These are phyloP conservation scores for Acleris laterana DNA, from an alignment of 2,888 invertebrate species.

Conservation along the genomic window DNA sequence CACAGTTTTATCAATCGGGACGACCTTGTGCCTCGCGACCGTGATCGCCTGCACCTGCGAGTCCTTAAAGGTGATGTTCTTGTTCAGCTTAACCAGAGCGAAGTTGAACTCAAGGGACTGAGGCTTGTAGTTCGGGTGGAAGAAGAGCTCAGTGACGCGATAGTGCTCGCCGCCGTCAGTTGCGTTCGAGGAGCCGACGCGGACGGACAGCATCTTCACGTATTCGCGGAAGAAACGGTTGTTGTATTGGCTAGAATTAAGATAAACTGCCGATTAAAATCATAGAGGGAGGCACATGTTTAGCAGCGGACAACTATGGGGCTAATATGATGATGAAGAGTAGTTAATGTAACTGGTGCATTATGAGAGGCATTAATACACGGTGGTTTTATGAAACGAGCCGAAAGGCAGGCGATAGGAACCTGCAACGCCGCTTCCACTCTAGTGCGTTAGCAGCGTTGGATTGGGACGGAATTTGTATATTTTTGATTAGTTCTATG, in stretches of 20 bases:
- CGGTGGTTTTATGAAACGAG: too few relatives aligned
- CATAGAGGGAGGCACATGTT: too few relatives aligned
- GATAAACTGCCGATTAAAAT: neutral
- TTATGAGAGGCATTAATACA: too few relatives aligned
- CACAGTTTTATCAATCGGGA: conserved; percentile 62
- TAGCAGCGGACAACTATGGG: too few relatives aligned
- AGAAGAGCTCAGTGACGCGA: conserved; percentile 67
- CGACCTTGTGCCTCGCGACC: conserved; percentile 49
- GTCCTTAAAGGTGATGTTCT: conserved; percentile 57
- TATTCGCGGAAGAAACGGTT: conserved; percentile 78
- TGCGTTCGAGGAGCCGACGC: conserved; percentile 72
- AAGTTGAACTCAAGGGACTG: conserved; percentile 70
- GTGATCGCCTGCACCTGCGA: conserved; percentile 48
- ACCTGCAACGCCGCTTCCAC: too few relatives aligned
- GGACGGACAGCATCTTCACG: conserved; percentile 71
- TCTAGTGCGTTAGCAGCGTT: too few relatives aligned
- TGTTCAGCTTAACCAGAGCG: conserved; percentile 64
- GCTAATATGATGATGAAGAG: too few relatives aligned
- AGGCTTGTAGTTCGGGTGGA: conserved; percentile 79
- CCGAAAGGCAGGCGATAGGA: too few relatives aligned
- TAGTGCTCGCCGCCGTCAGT: conserved; percentile 66
- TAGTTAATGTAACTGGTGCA: too few relatives aligned
- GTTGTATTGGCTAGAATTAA: conserved; percentile 68
- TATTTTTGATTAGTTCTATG: too few relatives aligned
- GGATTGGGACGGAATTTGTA: too few relatives aligned